Percentiles rank a stretch among this genome's conserved stretches.
phyloP scores from a whole-genome alignment of 2,113 vertebrate species.

The Antennarius striatus region DNA sequence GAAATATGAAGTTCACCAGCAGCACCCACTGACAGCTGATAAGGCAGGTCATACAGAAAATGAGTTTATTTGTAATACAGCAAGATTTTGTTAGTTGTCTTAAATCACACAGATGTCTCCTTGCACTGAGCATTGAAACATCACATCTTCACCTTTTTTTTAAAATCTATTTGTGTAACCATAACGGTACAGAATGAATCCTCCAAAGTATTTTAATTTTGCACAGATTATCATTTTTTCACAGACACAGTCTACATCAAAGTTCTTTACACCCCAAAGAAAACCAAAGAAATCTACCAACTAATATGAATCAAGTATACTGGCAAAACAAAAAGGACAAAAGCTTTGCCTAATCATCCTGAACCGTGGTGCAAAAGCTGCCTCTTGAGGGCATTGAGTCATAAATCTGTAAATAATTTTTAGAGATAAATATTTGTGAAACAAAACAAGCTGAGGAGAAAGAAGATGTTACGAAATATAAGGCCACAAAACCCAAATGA shows the following conservation, averaged over 20 bases:
- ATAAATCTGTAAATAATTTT: constrained; percentile 41
- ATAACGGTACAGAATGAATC: constrained; percentile 63
- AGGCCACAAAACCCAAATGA: constrained; percentile 76
- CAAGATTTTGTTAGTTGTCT: constrained; percentile 53
- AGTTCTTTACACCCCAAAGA: constrained; percentile 46
- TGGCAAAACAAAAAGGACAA: constrained; percentile 38
- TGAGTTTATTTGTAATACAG: constrained; percentile 72
- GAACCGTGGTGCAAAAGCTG: constrained; percentile 40
- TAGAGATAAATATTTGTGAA: constrained; percentile 35
- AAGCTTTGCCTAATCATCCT: constrained; percentile 25
- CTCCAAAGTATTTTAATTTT: constrained; percentile 18
- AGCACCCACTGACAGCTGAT: constrained; percentile 10
- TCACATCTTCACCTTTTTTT: constrained; percentile 24
- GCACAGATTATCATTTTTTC: constrained; percentile 57
- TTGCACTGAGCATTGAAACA: constrained; percentile 53
- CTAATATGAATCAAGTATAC: constrained; percentile 53
- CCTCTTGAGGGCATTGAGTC: constrained; percentile 32
- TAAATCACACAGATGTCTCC: constrained; percentile 56
- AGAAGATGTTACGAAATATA: constrained; percentile 61
- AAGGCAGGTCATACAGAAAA: constrained; percentile 68
- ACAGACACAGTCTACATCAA: constrained; percentile 70
- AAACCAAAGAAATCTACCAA: constrained; percentile 53
- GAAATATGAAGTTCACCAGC: too few species aligned
- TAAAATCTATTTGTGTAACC: constrained; percentile 57
- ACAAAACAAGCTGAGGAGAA: constrained; percentile 25